phyloP scores from a whole-genome alignment of 1,140 invertebrate genomes.

The Nymphalis io region DNA sequence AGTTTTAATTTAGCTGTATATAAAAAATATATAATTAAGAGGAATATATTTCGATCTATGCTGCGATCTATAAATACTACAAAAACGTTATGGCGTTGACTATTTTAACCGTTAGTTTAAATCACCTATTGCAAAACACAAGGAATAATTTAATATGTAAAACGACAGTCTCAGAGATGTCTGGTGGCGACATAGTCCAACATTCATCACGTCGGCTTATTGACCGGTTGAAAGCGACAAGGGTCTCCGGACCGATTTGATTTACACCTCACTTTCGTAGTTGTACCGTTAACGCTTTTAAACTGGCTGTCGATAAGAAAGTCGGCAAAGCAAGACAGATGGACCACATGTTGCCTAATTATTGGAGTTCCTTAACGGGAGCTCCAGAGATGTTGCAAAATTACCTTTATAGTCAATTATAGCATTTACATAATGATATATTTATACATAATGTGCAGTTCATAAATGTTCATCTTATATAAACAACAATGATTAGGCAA shows the following conservation, averaged over 20 bases:
- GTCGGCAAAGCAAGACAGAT: constrained; percentile 68
- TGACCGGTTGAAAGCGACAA: constrained; percentile 53
- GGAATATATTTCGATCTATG: no score
- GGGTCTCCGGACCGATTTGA: constrained; percentile 51
- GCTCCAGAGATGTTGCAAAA: background rate
- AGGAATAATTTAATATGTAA: constrained; percentile 24
- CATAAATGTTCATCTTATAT: no score
- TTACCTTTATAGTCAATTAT: background rate
- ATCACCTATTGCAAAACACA: constrained; percentile 7
- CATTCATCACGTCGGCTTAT: constrained; percentile 32
- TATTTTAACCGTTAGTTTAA: constrained; percentile 3
- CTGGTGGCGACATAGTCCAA: constrained; percentile 15
- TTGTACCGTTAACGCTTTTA: constrained; percentile 71
- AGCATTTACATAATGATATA: background rate
- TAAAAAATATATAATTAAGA: no score
- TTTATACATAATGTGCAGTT: no score
- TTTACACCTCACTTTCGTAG: constrained; percentile 71
- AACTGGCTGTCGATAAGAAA: constrained; percentile 66
- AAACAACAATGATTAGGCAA: no score
- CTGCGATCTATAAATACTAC: no score
- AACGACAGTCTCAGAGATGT: constrained; percentile 21
- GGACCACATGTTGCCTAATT: constrained; percentile 51
- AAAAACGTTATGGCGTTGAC: background rate
- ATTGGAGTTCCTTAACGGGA: constrained; percentile 35
- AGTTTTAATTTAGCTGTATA: no score